phyloP scores from a whole-genome alignment of 2,113 vertebrate species.

The Sula dactylatra region DNA sequence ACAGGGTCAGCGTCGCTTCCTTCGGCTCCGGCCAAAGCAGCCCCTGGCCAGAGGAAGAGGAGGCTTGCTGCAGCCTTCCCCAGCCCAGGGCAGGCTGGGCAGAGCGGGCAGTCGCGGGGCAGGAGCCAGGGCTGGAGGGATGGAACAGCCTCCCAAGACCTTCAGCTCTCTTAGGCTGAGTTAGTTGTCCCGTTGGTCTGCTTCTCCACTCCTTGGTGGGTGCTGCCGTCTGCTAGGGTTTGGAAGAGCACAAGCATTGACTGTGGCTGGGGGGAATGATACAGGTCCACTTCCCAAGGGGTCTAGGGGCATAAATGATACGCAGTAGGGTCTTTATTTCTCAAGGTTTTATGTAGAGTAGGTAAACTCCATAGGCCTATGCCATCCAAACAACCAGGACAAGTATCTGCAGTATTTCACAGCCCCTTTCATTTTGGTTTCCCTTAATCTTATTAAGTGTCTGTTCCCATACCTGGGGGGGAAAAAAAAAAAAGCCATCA shows the following conservation, averaged over 20 bases:
- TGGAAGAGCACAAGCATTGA: rapidly evolving
- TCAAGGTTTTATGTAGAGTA: background rate
- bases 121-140: background rate
- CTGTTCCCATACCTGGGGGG: constrained; percentile 77
- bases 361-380: constrained; percentile 40
- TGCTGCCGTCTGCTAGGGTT: background rate
- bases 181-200: rapidly evolving
- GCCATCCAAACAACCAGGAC: constrained; percentile 57
- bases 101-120: background rate
- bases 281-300: background rate
- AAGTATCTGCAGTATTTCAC: constrained; percentile 50
- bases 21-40: background rate
- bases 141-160: background rate
- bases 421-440: constrained; percentile 60
- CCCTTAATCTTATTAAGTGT: constrained; percentile 76
- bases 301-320: background rate
- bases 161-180: rapidly evolving
- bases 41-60: background rate
- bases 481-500: constrained; percentile 52
- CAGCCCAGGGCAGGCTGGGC: background rate
- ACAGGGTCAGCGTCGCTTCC: background rate
- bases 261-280: background rate
- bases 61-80: background rate
- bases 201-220: background rate
- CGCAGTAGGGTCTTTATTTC: rapidly evolving